Evolutionary conservation across 1,140 invertebrate species (phyloP).

Genomic region (Zaprionus africanus): DNA sequence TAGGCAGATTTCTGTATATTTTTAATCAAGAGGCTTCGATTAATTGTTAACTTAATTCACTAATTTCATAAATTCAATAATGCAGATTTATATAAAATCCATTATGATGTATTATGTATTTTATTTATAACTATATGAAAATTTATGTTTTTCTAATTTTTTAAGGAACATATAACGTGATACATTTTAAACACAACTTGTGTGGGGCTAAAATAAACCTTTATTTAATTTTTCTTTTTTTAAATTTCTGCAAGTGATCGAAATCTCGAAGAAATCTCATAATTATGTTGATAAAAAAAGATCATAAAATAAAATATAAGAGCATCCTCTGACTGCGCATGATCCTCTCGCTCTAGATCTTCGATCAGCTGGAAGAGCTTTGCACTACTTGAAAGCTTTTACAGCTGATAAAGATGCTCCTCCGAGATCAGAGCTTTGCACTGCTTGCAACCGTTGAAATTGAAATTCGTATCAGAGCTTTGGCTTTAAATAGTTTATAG

Average conservation of each 20-base stretch:
- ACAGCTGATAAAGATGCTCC: not conserved
- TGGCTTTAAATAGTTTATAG: not conserved
- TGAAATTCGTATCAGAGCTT: not conserved
- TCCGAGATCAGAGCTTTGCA: slow-evolving; percentile 18
- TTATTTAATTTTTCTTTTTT: not conserved
- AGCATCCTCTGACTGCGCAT: slow-evolving; percentile 10
- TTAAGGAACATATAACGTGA: not conserved
- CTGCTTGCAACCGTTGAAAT: slow-evolving; percentile 16
- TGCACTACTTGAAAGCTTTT: slow-evolving; percentile 39
- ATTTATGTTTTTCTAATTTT: too few species aligned
- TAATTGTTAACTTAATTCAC: not conserved
- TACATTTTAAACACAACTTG: too few species aligned
- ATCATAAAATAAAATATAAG: slow-evolving; percentile 46
- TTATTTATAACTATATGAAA: not conserved
- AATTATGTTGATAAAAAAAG: not conserved
- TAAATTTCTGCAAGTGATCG: not conserved
- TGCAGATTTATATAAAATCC: not conserved
- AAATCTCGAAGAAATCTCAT: not conserved
- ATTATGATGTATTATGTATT: not conserved
- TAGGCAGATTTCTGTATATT: slow-evolving; percentile 38
- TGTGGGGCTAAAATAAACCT: not conserved
- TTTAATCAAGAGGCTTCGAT: not conserved
- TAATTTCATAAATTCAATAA: not conserved
- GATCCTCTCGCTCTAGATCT: slow-evolving; percentile 21
- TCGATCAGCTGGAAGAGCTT: slow-evolving; percentile 13